Conservation (phyloP, 2,113 vertebrate genomes). For the Australoheros scitulus region DNA sequence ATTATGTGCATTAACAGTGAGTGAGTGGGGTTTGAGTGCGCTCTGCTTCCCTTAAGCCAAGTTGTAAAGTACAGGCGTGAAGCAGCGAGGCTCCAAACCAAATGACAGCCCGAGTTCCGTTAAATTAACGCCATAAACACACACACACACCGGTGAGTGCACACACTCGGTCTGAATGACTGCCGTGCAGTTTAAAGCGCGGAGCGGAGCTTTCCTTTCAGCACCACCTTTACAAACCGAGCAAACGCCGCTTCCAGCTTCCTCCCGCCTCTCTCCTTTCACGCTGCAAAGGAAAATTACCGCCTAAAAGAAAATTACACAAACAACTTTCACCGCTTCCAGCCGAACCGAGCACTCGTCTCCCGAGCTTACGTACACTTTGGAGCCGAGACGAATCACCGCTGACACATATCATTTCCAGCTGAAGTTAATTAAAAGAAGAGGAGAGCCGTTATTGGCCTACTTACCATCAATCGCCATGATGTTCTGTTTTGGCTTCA, state of each 20-base stretch:
- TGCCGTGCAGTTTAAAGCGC: background rate
- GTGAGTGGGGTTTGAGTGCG: background rate
- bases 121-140: background rate
- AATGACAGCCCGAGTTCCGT: background rate
- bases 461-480: constrained; percentile 96
- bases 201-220: constrained; percentile 76
- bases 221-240: constrained; percentile 50
- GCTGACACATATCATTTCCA: background rate
- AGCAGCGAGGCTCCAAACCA: background rate
- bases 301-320: background rate
- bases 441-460: constrained; percentile 82
- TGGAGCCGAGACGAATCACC: background rate
- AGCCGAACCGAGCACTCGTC: background rate
- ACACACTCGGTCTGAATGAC: background rate
- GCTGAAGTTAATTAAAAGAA: constrained; percentile 51
- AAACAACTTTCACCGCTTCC: background rate
- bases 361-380: background rate
- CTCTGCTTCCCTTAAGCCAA: background rate
- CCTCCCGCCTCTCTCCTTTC: constrained; percentile 8
- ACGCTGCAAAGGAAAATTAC: constrained; percentile 3
- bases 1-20: background rate
- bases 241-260: background rate
- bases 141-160: too few relatives aligned
- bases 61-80: background rate
- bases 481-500: constrained; percentile 87